Base-by-base conservation (phyloP, 1,140 invertebrate genomes). In the Ostrea edulis region DNA sequence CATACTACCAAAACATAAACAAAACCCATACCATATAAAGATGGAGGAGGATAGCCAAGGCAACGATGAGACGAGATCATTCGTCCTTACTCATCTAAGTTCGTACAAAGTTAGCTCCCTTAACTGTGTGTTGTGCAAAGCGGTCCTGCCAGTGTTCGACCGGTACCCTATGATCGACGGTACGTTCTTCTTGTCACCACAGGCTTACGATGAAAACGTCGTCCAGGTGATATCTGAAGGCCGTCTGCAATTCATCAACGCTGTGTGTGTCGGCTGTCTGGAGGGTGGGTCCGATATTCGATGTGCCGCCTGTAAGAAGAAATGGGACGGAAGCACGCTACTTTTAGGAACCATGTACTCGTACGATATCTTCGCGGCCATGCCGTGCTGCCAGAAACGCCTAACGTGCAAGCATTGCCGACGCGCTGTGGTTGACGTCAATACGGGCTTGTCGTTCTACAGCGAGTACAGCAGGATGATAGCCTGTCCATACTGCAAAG, bases 11-110 rank as follows among this genome's bases (percentile, higher is more conserved):
- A 97, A 97, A 94, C 97, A 98, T 94, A 99, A 99, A 96, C 97
- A 99, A 94, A 99, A 99, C 96, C 98, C 98, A 92, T 99, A 95
- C 89, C 93, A 95, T 90, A 95, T 95, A 55, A 94, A 95, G 97
- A 99, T 99, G 96, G 98, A 99, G 95, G 98, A 99, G 94, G 98
- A 99, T 93, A 98, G 98, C 82, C 98, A 98, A 94, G 98, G 98
- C 90, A 99, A 99, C 95, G 98, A 99, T 94, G 98, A 99, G 92
- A 99, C 98, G 29, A 96, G 94, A 4, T 91, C 91, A 83, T 95
- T 95, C 89, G 92, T 95, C 0, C 91, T 95, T 25, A 93, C 93
- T 54, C 92, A 93, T 85, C 89, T 95, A 14, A 93, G 92, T 86
- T 91, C 90, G 14, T 92, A 93, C 88, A 93, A 92, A 84, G 91